Percentiles rank a stretch among this genome's conserved stretches.
phyloP scores from a whole-genome alignment of 2,797 vertebrate species.

The Staurois parvus region DNA sequence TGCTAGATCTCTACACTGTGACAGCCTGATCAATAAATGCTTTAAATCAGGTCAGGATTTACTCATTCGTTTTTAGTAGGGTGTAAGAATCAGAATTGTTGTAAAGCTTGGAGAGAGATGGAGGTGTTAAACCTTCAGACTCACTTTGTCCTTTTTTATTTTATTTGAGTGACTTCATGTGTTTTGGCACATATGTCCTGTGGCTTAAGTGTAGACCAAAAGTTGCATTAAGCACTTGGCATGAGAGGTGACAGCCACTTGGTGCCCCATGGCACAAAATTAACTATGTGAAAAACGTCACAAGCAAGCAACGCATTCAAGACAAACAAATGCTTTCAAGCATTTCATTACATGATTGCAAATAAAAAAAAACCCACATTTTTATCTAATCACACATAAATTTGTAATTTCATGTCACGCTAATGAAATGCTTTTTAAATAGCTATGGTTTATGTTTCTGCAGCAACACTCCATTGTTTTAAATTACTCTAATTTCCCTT shows the following conservation, averaged over 20 bases:
- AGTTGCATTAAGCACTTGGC: conserved; percentile 36
- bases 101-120: conserved; percentile 47
- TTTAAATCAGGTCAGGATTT: conserved; percentile 52
- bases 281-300: conserved; percentile 18
- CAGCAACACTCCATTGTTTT: not conserved
- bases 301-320: conserved; percentile 15
- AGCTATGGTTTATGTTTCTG: not conserved
- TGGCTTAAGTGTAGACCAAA: conserved; percentile 35
- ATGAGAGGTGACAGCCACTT: conserved; percentile 22
- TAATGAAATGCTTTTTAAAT: not conserved
- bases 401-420: not conserved
- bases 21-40: conserved; percentile 35
- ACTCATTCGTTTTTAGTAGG: conserved; percentile 57
- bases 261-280: conserved; percentile 21
- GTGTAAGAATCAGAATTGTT: conserved; percentile 45
- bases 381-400: not conserved
- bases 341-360: not conserved
- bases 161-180: conserved; percentile 48
- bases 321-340: not conserved
- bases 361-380: not conserved
- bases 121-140: conserved; percentile 46
- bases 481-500: too few relatives aligned
- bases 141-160: conserved; percentile 4
- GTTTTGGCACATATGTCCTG: conserved; percentile 36
- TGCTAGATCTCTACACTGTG: not conserved